These are phyloP conservation scores for Scortum barcoo DNA, from an alignment of 2,113 vertebrate species.

Conservation along the genomic window DNA sequence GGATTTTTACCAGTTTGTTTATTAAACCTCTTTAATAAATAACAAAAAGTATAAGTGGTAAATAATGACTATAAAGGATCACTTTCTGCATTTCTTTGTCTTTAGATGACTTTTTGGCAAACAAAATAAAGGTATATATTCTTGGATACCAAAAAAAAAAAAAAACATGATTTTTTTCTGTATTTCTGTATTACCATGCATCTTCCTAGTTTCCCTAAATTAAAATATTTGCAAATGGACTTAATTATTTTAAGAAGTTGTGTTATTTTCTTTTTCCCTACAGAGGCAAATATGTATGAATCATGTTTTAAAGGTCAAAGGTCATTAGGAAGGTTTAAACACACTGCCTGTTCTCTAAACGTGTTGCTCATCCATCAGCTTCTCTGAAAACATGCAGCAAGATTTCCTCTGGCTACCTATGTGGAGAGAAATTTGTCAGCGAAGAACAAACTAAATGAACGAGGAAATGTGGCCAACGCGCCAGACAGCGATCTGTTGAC, in stretches of 20 bases:
- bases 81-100: neutral
- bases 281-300: neutral
- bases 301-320: slow-evolving; percentile 36
- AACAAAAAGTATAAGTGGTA: neutral
- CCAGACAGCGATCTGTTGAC: slow-evolving; percentile 37
- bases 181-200: too few relatives aligned
- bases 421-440: slow-evolving; percentile 22
- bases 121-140: neutral
- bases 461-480: slow-evolving; percentile 20
- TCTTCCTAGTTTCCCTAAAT: neutral
- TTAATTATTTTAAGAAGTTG: neutral
- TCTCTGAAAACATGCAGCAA: neutral
- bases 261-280: neutral
- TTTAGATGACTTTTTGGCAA: neutral
- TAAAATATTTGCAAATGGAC: neutral
- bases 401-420: neutral
- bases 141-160: neutral
- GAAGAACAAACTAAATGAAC: slow-evolving; percentile 21
- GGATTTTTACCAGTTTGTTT: neutral
- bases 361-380: neutral
- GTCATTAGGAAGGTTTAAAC: neutral
- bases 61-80: neutral
- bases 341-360: neutral
- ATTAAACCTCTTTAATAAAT: too few relatives aligned
- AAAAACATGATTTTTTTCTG: neutral